These are phyloP conservation scores for Malurus leucopterus DNA, from an alignment of 2,797 vertebrate genomes.

Conservation along the genomic window DNA sequence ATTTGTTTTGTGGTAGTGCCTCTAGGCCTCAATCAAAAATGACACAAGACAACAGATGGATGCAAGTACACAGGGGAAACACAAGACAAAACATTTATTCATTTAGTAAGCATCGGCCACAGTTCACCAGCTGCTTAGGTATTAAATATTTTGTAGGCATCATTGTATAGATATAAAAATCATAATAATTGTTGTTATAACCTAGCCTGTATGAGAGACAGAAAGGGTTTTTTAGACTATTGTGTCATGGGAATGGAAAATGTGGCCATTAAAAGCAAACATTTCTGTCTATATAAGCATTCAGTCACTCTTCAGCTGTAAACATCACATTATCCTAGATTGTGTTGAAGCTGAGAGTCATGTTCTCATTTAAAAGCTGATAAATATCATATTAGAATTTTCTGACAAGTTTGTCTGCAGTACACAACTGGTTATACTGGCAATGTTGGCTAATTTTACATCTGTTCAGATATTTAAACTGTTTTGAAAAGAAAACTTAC, in stretches of 20 bases:
- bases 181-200: constrained; percentile 6
- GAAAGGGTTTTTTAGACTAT: background rate
- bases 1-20: constrained; percentile 47
- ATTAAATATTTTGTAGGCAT: constrained; percentile 47
- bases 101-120: background rate
- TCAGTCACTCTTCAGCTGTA: constrained; percentile 5
- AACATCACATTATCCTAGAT: background rate
- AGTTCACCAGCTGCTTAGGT: constrained; percentile 26
- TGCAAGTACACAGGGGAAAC: background rate
- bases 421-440: background rate
- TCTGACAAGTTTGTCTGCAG: background rate
- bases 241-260: background rate
- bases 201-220: background rate
- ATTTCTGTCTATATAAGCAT: background rate
- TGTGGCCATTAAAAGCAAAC: background rate
- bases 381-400: constrained; percentile 12
- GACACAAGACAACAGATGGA: constrained; percentile 57
- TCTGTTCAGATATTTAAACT: constrained; percentile 17
- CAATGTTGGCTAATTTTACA: background rate
- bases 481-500: constrained; percentile 19
- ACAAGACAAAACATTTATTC: constrained; percentile 37
- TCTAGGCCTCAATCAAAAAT: constrained; percentile 45
- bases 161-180: constrained; percentile 31
- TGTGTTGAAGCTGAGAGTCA: background rate
- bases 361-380: constrained; percentile 22